Evolutionary conservation across 2,113 vertebrate genomes (phyloP).

Genomic region (Guaruba guarouba): DNA sequence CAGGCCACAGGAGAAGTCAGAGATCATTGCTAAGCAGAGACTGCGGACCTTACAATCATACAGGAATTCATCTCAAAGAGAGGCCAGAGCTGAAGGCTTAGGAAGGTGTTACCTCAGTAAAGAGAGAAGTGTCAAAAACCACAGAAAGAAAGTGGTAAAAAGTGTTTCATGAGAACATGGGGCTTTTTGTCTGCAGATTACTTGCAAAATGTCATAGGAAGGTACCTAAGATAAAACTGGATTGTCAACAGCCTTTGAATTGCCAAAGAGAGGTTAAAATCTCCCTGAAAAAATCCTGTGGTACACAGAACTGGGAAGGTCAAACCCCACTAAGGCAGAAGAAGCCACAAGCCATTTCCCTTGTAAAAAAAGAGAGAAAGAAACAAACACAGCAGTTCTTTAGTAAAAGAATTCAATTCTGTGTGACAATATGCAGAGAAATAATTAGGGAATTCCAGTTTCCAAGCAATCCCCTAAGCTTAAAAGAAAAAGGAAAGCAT

Average conservation of each 20-base stretch:
- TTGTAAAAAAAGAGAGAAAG: not conserved
- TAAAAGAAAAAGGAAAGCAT: not conserved
- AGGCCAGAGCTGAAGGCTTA: not conserved
- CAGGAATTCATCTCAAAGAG: not conserved
- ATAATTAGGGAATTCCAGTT: constrained; percentile 18
- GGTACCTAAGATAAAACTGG: not conserved
- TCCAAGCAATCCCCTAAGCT: constrained; percentile 21
- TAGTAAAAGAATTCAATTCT: not conserved
- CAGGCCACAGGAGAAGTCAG: not conserved
- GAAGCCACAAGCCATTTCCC: not conserved
- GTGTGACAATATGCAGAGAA: not conserved
- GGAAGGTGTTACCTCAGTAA: not conserved
- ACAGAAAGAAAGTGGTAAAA: not conserved
- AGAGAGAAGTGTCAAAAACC: not conserved
- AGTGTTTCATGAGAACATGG: not conserved
- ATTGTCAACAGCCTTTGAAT: not conserved
- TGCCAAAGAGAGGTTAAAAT: not conserved
- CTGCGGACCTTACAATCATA: not conserved
- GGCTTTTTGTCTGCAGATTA: not conserved
- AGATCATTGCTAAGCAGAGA: not conserved
- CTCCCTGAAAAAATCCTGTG: not conserved
- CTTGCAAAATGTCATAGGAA: not conserved
- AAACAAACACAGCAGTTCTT: not conserved
- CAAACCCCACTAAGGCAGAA: not conserved
- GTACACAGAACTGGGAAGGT: not conserved